Base-by-base conservation (phyloP, 1,140 invertebrate species). In the Cecropterus lyciades region DNA sequence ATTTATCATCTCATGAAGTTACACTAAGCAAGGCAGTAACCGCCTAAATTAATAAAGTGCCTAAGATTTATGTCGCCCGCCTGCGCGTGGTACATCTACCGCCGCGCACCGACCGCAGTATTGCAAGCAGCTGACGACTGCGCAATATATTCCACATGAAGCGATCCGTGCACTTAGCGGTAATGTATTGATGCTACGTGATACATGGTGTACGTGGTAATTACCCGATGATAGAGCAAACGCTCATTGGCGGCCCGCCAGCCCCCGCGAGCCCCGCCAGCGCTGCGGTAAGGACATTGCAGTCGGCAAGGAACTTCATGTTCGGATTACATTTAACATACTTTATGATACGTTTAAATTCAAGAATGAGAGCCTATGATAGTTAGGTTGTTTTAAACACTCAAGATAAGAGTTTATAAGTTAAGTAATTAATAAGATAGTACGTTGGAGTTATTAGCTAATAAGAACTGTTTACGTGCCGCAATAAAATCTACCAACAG, bases 171-270 rank as follows among this genome's bases (percentile, higher is more conserved):
- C 56, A 60, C 56, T 52, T 17, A 33, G 24, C 43, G 42, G 24
- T 46, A 59, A 59, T 59, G 56, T 60, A 60, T 60, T 43, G 56
- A 60, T 33, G 56, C 24, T 43, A 60, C 56, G 56, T 60, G 56
- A 60, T 60, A 60, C 56, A 60, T 30, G 43, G 56, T 8, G 27
- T 46, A 48, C 24, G 56, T 48, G 56, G 56, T 59, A 59, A 59
- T 59, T 59, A 59, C 43, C 27, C 43, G 43, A 48, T 59, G 56
- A 59, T 59, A 45, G 56, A 59, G 56, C 56, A 27, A 59, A 46
- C 43, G 56, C 14, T 59, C 43, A 46, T 59, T 59, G 56, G 56
- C 24, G 16, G 14, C 10, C 24, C 56, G 56, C 56, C 56, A 59
- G 27, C 55, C 46, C 6, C 55, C 20, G 10, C 33, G n/a, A 11